phyloP scores from a whole-genome alignment of 2,888 invertebrate genomes.

The Augiades crinisus region DNA sequence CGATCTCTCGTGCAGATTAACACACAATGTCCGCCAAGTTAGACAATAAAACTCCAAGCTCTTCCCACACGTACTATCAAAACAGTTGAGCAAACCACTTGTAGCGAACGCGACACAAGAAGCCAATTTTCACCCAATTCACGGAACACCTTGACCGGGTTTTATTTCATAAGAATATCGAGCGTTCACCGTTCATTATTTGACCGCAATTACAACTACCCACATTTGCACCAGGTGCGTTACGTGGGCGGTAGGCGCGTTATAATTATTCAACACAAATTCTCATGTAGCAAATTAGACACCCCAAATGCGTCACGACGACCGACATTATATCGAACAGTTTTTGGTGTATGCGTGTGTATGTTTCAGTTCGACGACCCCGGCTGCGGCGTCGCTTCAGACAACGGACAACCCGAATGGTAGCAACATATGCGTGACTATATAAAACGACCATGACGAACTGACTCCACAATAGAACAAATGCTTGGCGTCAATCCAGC shows the following conservation, averaged over 20 bases:
- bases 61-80: slow-evolving; percentile 56
- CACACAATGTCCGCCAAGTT: slow-evolving; percentile 50
- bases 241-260: slow-evolving; percentile 23
- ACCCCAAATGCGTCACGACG: slow-evolving; percentile 49
- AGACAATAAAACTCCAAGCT: slow-evolving; percentile 50
- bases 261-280: slow-evolving; percentile 26
- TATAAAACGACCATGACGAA: slow-evolving; percentile 59
- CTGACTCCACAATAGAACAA: slow-evolving; percentile 69
- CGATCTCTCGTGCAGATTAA: slow-evolving; percentile 61
- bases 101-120: slow-evolving; percentile 43
- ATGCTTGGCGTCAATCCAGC: slow-evolving; percentile 72
- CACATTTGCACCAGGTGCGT: slow-evolving; percentile 29
- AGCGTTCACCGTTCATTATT: slow-evolving; percentile 36
- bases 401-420: slow-evolving; percentile 32
- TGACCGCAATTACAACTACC: slow-evolving; percentile 33
- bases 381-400: slow-evolving; percentile 22
- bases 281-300: slow-evolving; percentile 39
- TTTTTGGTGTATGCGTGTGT: too few species aligned
- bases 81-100: slow-evolving; percentile 47
- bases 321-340: slow-evolving; percentile 54
- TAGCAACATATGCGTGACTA: slow-evolving; percentile 54
- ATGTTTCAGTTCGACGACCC: slow-evolving; percentile 70
- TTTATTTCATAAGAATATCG: slow-evolving; percentile 40
- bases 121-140: slow-evolving; percentile 56
- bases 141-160: slow-evolving; percentile 57